A percentile compares a stretch with the other conserved stretches of the same genome.
Evolutionary conservation across 2,797 vertebrate species (phyloP).

Genomic region (Premnoplex brunnescens): DNA sequence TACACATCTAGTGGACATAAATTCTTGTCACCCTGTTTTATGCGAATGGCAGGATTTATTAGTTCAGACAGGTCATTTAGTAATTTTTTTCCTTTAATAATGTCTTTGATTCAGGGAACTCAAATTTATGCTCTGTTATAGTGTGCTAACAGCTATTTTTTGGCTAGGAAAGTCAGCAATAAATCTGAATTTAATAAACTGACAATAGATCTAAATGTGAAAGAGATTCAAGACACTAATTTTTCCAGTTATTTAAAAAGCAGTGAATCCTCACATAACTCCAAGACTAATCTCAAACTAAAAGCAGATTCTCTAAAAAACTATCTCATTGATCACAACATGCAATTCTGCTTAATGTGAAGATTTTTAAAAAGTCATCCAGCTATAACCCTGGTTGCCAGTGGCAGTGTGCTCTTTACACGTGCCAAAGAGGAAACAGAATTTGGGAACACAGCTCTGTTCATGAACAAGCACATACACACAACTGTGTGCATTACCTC

Average conservation of each 20-base stretch:
- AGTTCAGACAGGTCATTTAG: conserved; percentile 72
- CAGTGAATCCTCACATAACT: conserved; percentile 24
- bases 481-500: accelerated
- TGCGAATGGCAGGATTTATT: conserved; percentile 72
- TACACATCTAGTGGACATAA: conserved; percentile 68
- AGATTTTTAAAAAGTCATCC: neutral
- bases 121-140: conserved; percentile 74
- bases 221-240: conserved; percentile 40
- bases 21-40: conserved; percentile 70
- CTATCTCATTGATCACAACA: neutral
- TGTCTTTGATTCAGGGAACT: conserved; percentile 68
- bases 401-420: neutral
- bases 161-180: conserved; percentile 58
- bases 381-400: neutral
- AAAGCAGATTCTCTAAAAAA: neutral
- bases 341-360: neutral
- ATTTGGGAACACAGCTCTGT: neutral
- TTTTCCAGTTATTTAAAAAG: conserved; percentile 46
- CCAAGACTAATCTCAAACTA: conserved; percentile 13
- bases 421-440: neutral
- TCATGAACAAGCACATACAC: neutral
- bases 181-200: conserved; percentile 81
- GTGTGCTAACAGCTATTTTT: conserved; percentile 69
- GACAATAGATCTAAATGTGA: conserved; percentile 70
- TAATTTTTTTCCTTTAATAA: conserved; percentile 71